phyloP scores from a whole-genome alignment of 2,113 vertebrate species.

The Ciconia maguari region DNA sequence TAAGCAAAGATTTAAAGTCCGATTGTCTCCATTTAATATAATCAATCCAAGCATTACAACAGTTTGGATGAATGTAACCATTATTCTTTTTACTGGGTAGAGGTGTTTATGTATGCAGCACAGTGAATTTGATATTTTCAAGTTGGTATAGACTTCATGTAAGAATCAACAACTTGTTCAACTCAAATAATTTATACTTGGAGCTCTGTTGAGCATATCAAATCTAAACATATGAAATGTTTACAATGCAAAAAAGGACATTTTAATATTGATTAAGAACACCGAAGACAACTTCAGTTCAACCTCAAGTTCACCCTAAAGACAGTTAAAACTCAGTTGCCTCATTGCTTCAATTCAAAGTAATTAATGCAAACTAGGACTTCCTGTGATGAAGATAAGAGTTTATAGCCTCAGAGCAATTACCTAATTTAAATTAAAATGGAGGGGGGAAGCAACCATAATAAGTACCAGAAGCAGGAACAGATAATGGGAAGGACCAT shows the following conservation, averaged over 20 bases:
- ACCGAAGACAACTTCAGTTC: not conserved
- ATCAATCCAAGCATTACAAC: not conserved
- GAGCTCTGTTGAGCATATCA: not conserved
- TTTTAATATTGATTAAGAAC: not conserved
- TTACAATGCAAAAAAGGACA: not conserved
- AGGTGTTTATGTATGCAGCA: not conserved
- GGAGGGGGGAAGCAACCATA: not conserved
- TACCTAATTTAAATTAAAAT: constrained; percentile 28
- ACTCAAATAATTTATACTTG: not conserved
- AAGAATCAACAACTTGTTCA: not conserved
- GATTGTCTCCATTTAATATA: not conserved
- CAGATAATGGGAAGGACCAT: not conserved
- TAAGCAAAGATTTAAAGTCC: not conserved
- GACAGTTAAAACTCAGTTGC: not conserved
- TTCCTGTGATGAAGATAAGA: constrained; percentile 33
- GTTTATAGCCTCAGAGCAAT: constrained; percentile 5
- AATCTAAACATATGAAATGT: not conserved
- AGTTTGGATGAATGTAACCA: not conserved
- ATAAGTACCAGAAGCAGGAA: not conserved
- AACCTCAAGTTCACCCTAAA: constrained; percentile 34
- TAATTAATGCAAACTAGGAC: constrained; percentile 44
- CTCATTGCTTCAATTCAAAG: constrained; percentile 10
- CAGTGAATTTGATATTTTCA: not conserved
- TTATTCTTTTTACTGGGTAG: not conserved
- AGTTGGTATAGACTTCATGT: fast-evolving